phyloP scores from a whole-genome alignment of 2,113 vertebrate species.

The Mugil cephalus region DNA sequence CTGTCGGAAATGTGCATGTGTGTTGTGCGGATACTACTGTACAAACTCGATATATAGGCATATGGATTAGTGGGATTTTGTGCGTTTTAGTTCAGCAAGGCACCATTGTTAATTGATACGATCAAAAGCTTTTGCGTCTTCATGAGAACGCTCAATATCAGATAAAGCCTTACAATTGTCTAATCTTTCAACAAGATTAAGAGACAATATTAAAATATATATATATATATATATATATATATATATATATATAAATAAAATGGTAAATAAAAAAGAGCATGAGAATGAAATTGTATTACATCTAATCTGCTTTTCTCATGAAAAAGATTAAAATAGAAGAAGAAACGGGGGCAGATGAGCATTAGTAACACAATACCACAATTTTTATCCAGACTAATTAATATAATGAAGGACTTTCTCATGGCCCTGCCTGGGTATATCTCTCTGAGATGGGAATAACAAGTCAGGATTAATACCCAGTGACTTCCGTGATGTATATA shows the following conservation, averaged over 20 bases:
- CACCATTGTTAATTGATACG: conserved; percentile 72
- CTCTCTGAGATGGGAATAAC: conserved; percentile 26
- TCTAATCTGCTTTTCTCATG: conserved; percentile 70
- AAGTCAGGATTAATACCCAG: conserved; percentile 41
- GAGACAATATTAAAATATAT: conserved; percentile 55
- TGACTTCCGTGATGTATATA: neutral
- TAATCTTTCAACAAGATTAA: conserved; percentile 81
- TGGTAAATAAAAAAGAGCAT: conserved; percentile 22
- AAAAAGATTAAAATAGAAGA: conserved; percentile 35
- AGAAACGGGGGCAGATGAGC: conserved; percentile 63
- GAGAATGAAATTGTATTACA: conserved; percentile 49
- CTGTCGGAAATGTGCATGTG: conserved; percentile 12
- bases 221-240: no score
- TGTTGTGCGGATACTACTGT: neutral
- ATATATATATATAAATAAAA: conserved; percentile 3
- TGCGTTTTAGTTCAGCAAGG: conserved; percentile 42
- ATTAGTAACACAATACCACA: conserved; percentile 67
- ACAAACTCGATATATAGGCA: conserved; percentile 4
- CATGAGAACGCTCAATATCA: conserved; percentile 76
- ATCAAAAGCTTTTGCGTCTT: conserved; percentile 79
- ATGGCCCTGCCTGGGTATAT: conserved; percentile 19
- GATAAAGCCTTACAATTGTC: conserved; percentile 75
- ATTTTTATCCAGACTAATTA: conserved; percentile 65
- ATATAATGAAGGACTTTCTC: conserved; percentile 51
- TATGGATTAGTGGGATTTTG: conserved; percentile 28